Evolutionary conservation across 2,797 vertebrate genomes (phyloP).

Genomic region (Sebastes iracundus): DNA sequence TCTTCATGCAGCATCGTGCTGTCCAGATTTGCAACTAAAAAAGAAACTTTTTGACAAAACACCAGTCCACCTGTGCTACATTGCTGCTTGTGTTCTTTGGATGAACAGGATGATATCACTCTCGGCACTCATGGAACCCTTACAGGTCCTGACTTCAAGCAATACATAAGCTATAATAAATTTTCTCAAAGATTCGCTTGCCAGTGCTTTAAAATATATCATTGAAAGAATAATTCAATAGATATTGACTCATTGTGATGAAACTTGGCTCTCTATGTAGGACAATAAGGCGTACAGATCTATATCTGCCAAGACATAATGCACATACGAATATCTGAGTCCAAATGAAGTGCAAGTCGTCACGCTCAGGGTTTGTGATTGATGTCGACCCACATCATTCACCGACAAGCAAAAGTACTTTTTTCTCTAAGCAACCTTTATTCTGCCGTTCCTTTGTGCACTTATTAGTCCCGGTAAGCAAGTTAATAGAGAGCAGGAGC

Average conservation of each 20-base stretch:
- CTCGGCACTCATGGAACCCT: neutral
- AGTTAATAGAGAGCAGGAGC: conserved; percentile 64
- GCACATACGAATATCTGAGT: conserved; percentile 26
- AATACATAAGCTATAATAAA: conserved; percentile 5
- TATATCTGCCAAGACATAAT: conserved; percentile 43
- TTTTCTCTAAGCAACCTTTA: conserved; percentile 49
- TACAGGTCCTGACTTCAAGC: conserved; percentile 8
- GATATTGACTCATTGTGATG: conserved; percentile 29
- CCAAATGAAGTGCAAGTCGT: conserved; percentile 35
- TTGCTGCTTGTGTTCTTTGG: neutral
- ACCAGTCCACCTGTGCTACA: conserved; percentile 36
- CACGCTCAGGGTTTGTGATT: conserved; percentile 46
- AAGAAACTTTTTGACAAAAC: conserved; percentile 33
- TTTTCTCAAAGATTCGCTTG: conserved; percentile 6
- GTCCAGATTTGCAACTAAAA: conserved; percentile 22
- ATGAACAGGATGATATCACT: conserved; percentile 25
- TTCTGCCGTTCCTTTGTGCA: conserved; percentile 42
- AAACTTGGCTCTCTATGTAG: conserved; percentile 24
- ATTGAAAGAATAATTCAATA: conserved; percentile 7
- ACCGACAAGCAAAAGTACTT: conserved; percentile 43
- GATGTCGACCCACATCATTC: conserved; percentile 47
- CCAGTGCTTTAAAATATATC: conserved; percentile 24
- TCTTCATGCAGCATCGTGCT: conserved; percentile 15
- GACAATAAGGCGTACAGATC: conserved; percentile 6
- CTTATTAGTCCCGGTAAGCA: conserved; percentile 72